Conservation (phyloP, 2,113 vertebrate species). For the Hyaena hyaena region DNA sequence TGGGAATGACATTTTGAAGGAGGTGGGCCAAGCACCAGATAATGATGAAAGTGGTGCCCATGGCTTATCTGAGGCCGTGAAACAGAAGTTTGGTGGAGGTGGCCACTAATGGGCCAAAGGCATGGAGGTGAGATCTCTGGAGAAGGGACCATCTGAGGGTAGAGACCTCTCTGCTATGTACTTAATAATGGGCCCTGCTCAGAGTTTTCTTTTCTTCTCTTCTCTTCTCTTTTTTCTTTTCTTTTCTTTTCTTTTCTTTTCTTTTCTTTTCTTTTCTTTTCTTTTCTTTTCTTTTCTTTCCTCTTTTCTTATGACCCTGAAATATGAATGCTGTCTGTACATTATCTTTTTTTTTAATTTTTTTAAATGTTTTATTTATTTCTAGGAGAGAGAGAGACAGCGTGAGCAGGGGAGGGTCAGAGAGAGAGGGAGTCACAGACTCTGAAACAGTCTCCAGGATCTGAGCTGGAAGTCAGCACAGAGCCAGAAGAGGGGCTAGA, state of each 20-base stretch:
- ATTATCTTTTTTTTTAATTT: not conserved
- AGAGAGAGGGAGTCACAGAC: no score
- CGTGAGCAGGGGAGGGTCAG: no score
- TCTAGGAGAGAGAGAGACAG: no score
- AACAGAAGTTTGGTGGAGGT: not conserved
- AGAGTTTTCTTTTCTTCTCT: no score
- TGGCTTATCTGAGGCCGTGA: not conserved
- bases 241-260: not conserved
- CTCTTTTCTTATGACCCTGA: not conserved
- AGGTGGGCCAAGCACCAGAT: not conserved
- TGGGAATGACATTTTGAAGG: not conserved
- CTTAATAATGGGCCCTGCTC: not conserved
- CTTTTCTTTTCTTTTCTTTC: not conserved
- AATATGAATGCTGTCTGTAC: not conserved
- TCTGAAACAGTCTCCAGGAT: no score
- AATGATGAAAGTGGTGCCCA: rapidly evolving
- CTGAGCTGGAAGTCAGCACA: no score
- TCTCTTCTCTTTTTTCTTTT: no score
- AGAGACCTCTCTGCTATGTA: not conserved
- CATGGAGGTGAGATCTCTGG: rapidly evolving
- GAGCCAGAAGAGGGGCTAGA: no score
- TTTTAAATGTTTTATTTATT: no score
- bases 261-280: no score
- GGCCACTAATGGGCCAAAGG: rapidly evolving
- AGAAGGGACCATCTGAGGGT: no score